Percentiles rank a stretch among this genome's conserved stretches.
These are phyloP conservation scores for Ashinkailepas kermadecensis DNA, from an alignment of 2,888 invertebrate species.

Conservation along the genomic window DNA sequence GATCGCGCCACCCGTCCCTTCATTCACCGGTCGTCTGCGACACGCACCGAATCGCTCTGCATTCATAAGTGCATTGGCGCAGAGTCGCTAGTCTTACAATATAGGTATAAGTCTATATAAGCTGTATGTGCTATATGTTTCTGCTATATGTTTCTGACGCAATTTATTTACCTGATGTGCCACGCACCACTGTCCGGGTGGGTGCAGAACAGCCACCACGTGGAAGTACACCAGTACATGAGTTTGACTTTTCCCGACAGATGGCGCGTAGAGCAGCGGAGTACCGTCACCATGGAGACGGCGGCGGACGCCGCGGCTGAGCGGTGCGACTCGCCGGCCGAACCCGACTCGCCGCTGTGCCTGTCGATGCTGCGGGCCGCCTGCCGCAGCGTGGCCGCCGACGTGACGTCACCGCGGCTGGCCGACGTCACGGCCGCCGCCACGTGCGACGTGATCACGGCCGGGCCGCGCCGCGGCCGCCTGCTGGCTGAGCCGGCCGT, in stretches of 20 bases:
- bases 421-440: background rate
- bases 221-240: too few relatives aligned
- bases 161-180: too few relatives aligned
- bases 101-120: too few relatives aligned
- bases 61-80: too few relatives aligned
- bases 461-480: slow-evolving; percentile 10
- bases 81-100: too few relatives aligned
- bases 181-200: too few relatives aligned
- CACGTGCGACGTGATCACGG: background rate
- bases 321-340: background rate
- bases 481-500: background rate
- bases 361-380: slow-evolving; percentile 5
- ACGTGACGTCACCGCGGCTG: background rate
- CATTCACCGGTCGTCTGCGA: too few relatives aligned
- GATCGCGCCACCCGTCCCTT: too few relatives aligned
- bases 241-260: background rate
- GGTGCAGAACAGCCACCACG: too few relatives aligned
- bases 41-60: too few relatives aligned
- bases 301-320: background rate
- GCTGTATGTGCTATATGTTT: too few relatives aligned
- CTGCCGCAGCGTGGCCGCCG: background rate
- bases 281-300: background rate
- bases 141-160: too few relatives aligned
- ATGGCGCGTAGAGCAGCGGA: background rate
- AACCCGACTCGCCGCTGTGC: background rate